These are phyloP conservation scores for Sebastes nivosus DNA, from an alignment of 2,797 vertebrate genomes.

Conservation along the genomic window DNA sequence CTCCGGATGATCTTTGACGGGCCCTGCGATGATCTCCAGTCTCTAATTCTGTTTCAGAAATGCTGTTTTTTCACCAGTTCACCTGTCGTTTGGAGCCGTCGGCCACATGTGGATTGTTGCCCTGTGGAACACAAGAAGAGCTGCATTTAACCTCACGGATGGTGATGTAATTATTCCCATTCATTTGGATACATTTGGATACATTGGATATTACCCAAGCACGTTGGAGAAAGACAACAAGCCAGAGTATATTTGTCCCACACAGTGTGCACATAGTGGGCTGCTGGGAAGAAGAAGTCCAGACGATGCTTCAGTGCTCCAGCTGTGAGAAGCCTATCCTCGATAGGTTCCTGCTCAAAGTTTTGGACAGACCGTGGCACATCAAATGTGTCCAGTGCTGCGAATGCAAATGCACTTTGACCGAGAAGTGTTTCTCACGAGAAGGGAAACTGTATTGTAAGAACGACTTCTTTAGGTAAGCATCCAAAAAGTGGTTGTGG, in stretches of 20 bases:
- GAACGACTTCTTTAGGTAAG: slow-evolving; percentile 96
- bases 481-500: neutral
- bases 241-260: slow-evolving; percentile 68
- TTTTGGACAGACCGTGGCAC: slow-evolving; percentile 97
- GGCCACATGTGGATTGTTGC: slow-evolving; percentile 60
- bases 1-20: slow-evolving; percentile 34
- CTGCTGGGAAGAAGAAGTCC: slow-evolving; percentile 43
- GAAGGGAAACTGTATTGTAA: slow-evolving; percentile 95
- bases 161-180: slow-evolving; percentile 41
- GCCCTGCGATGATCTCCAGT: slow-evolving; percentile 32
- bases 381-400: slow-evolving; percentile 94
- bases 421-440: slow-evolving; percentile 95
- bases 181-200: slow-evolving; percentile 59
- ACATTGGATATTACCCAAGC: slow-evolving; percentile 47
- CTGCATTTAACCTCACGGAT: slow-evolving; percentile 24
- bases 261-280: neutral
- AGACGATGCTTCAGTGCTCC: slow-evolving; percentile 82
- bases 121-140: slow-evolving; percentile 35
- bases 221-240: slow-evolving; percentile 2
- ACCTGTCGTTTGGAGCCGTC: slow-evolving; percentile 30
- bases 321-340: slow-evolving; percentile 94
- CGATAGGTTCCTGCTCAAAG: slow-evolving; percentile 92
- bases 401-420: slow-evolving; percentile 93
- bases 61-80: slow-evolving; percentile 31
- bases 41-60: slow-evolving; percentile 31